Conservation (phyloP, 2,888 invertebrate genomes). For the Lepidonotus clava region DNA sequence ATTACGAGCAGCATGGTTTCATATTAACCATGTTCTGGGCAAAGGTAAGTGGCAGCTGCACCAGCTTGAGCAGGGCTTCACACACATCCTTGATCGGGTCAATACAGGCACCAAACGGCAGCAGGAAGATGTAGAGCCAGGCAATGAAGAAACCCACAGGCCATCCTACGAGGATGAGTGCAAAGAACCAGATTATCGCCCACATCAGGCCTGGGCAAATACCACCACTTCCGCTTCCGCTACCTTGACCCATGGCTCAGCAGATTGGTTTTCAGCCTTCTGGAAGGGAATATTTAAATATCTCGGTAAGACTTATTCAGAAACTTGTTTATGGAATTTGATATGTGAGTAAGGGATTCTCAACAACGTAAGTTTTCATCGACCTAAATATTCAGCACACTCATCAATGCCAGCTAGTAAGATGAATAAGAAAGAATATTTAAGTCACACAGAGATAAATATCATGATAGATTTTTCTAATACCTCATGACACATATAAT, state of each 20-base stretch:
- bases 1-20: slow-evolving; percentile 63
- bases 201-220: slow-evolving; percentile 67
- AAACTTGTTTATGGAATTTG: too few species aligned
- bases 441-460: too few species aligned
- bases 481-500: too few species aligned
- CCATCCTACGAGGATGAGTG: slow-evolving; percentile 70
- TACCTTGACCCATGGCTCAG: slow-evolving; percentile 55
- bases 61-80: slow-evolving; percentile 68
- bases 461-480: too few species aligned
- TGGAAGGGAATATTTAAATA: too few species aligned
- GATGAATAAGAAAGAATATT: too few species aligned
- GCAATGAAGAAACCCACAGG: slow-evolving; percentile 71
- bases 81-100: slow-evolving; percentile 66
- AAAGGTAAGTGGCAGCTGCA: slow-evolving; percentile 70
- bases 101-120: slow-evolving; percentile 69
- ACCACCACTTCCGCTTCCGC: slow-evolving; percentile 46
- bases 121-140: slow-evolving; percentile 71
- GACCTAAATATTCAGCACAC: too few species aligned
- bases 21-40: slow-evolving; percentile 70
- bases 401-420: too few species aligned
- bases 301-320: too few species aligned
- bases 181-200: slow-evolving; percentile 72
- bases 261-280: too few species aligned
- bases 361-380: too few species aligned
- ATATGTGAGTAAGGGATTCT: too few species aligned